Conservation (phyloP, 2,797 vertebrate genomes). For the Notoglanidium macrostoma region DNA sequence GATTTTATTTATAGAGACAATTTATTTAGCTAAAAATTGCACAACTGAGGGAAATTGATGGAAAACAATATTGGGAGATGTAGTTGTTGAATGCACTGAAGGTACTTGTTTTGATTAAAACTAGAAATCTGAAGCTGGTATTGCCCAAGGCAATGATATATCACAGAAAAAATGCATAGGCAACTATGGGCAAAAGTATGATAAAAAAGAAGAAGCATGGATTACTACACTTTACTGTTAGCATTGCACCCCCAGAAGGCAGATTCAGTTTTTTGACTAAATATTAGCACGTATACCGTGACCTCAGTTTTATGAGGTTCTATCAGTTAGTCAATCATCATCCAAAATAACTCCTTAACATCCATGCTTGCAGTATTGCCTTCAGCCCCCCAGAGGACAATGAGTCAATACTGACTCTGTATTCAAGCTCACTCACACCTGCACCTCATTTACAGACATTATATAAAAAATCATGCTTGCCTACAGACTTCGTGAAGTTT, state of each 20-base stretch:
- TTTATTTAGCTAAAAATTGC: slow-evolving; percentile 19
- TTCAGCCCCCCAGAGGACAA: background rate
- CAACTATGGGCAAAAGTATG: background rate
- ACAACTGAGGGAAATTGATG: slow-evolving; percentile 4
- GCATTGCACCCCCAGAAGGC: background rate
- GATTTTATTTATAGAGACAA: slow-evolving; percentile 29
- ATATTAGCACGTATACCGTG: background rate
- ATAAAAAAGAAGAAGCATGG: background rate
- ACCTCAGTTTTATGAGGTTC: background rate
- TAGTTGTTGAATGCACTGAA: background rate
- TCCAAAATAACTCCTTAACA: background rate
- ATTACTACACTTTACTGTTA: background rate
- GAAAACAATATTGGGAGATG: background rate
- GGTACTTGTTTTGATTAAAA: slow-evolving; percentile 9
- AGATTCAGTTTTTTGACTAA: background rate
- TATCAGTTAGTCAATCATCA: background rate
- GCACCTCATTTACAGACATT: background rate
- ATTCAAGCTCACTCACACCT: background rate
- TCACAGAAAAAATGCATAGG: background rate
- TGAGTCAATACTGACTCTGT: background rate
- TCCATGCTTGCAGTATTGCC: background rate
- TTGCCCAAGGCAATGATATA: background rate
- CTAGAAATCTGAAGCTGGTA: background rate
- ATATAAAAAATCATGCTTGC: background rate
- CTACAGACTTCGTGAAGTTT: background rate